Conservation (phyloP, 1,140 invertebrate genomes). For the Oedothorax gibbosus region DNA sequence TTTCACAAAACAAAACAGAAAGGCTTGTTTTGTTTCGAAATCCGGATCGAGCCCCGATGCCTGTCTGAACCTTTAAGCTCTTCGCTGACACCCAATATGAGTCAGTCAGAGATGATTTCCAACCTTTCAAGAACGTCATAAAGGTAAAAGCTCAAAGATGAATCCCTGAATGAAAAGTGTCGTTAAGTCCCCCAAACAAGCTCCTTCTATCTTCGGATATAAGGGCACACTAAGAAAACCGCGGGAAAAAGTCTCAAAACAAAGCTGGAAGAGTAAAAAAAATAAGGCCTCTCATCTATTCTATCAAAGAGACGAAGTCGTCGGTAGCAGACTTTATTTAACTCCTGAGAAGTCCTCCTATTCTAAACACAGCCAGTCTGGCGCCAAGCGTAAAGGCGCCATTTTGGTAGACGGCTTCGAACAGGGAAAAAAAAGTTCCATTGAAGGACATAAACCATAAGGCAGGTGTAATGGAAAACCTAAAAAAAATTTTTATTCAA, state of each 20-base stretch:
- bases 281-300: conserved; percentile 22
- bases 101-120: no score
- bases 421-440: conserved; percentile 17
- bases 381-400: conserved; percentile 35
- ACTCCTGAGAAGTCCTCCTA: conserved; percentile 42
- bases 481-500: background rate
- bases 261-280: background rate
- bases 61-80: no score
- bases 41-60: no score
- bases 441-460: conserved; percentile 49
- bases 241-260: conserved; percentile 20
- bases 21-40: no score
- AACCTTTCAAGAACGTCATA: background rate
- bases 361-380: conserved; percentile 53
- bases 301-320: conserved; percentile 47
- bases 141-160: background rate
- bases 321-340: conserved; percentile 52
- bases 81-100: no score
- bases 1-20: no score
- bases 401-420: conserved; percentile 32
- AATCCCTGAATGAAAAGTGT: background rate
- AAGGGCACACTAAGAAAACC: conserved; percentile 1
- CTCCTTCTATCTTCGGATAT: background rate
- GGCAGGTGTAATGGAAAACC: conserved; percentile 31
- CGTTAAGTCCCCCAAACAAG: conserved; percentile 4